Conservation (phyloP, 2,797 vertebrate species). For the Melanotaenia trifasciata region DNA sequence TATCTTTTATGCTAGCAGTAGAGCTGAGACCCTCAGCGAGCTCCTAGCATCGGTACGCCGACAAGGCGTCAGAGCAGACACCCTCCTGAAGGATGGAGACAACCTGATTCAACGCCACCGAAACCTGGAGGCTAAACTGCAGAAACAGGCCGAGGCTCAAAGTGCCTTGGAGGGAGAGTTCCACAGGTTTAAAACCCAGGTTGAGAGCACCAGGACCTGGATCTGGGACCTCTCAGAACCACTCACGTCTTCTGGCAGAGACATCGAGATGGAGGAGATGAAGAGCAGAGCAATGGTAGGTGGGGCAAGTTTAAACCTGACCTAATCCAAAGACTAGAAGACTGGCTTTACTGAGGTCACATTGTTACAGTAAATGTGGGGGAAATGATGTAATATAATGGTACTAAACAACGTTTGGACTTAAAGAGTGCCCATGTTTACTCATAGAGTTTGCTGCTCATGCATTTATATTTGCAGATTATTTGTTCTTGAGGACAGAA, state of each 20-base stretch:
- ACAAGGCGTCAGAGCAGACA: conserved; percentile 82
- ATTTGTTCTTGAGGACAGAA: too few species aligned
- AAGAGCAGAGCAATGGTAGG: conserved; percentile 84
- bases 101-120: conserved; percentile 83
- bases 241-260: conserved; percentile 65
- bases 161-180: conserved; percentile 63
- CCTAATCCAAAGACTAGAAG: too few species aligned
- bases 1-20: conserved; percentile 67
- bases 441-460: too few species aligned
- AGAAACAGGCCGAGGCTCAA: conserved; percentile 59
- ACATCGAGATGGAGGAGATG: conserved; percentile 72
- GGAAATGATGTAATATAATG: too few species aligned
- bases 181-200: conserved; percentile 74
- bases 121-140: conserved; percentile 76
- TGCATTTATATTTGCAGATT: too few species aligned
- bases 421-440: too few species aligned
- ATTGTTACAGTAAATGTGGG: too few species aligned
- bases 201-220: conserved; percentile 79
- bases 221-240: conserved; percentile 79
- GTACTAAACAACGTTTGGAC: too few species aligned
- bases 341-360: too few species aligned
- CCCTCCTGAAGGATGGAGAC: conserved; percentile 79
- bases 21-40: conserved; percentile 80
- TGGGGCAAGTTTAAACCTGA: neutral
- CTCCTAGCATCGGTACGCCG: conserved; percentile 81